Evolutionary conservation across 2,888 invertebrate genomes (phyloP).

Genomic region (Polietes domitor): DNA sequence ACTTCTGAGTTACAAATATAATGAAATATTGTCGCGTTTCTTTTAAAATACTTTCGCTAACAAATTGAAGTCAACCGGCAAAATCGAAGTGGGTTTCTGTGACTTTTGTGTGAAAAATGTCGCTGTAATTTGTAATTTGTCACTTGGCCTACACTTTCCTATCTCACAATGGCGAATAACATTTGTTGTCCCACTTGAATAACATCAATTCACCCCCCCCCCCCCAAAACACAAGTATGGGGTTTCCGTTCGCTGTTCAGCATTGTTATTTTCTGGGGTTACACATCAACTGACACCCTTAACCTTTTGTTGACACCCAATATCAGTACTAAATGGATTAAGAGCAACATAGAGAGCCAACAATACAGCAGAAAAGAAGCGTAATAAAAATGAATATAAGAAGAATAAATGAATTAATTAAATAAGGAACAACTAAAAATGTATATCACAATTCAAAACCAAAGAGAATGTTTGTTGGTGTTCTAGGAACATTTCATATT

Average conservation of each 20-base stretch:
- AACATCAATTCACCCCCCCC: too few relatives aligned
- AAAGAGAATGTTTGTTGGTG: too few relatives aligned
- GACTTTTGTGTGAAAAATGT: not conserved
- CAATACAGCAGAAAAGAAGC: too few relatives aligned
- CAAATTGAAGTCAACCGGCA: not conserved
- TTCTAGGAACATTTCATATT: too few relatives aligned
- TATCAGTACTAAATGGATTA: conserved; percentile 74
- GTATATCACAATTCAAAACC: too few relatives aligned
- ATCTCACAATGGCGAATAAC: not conserved
- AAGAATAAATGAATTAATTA: too few relatives aligned
- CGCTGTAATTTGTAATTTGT: not conserved
- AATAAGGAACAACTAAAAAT: not conserved
- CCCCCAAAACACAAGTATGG: not conserved
- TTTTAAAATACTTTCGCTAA: too few relatives aligned
- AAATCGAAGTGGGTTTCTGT: not conserved
- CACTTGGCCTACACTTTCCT: not conserved
- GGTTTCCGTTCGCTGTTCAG: not conserved
- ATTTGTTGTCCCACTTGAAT: not conserved
- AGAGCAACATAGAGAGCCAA: not conserved
- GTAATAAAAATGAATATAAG: not conserved
- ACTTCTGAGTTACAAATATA: too few relatives aligned
- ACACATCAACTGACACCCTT: conserved; percentile 47
- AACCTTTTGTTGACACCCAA: conserved; percentile 50
- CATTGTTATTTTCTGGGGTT: not conserved
- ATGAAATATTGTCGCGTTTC: too few relatives aligned